Conservation (phyloP, 2,113 vertebrate genomes). For the Scophthalmus maximus region DNA sequence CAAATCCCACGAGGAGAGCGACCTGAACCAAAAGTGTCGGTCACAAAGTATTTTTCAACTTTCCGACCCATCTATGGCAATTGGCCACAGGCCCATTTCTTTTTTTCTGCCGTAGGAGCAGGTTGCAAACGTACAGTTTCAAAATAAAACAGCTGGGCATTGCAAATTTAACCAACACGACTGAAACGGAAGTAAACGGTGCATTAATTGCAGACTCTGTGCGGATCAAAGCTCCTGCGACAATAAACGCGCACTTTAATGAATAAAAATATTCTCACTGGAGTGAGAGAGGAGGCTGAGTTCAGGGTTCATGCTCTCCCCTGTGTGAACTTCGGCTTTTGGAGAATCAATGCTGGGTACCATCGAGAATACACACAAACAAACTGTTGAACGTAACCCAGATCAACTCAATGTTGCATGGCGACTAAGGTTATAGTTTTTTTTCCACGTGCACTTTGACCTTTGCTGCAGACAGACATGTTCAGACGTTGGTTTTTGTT, state of each 20-base stretch:
- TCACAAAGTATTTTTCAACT: too few relatives aligned
- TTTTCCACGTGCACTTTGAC: constrained; percentile 25
- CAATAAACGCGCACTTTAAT: background rate
- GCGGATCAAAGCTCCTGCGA: too few relatives aligned
- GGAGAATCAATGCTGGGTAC: background rate
- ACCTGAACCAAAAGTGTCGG: too few relatives aligned
- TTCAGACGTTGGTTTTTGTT: too few relatives aligned
- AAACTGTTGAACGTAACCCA: background rate
- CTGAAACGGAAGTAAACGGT: too few relatives aligned
- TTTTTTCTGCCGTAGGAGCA: background rate
- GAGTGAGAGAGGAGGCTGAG: background rate
- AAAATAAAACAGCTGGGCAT: too few relatives aligned
- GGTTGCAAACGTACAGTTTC: background rate
- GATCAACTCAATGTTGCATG: background rate
- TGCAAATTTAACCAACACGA: too few relatives aligned
- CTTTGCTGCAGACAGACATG: background rate
- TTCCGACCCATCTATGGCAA: background rate
- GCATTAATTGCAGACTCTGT: too few relatives aligned
- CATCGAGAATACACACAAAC: background rate
- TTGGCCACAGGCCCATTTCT: background rate
- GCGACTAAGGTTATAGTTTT: background rate
- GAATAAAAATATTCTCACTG: background rate
- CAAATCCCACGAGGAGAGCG: too few relatives aligned
- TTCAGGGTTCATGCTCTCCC: background rate
- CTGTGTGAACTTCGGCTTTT: background rate